A percentile compares a stretch with the other conserved stretches of the same genome.
Evolutionary conservation across 2,797 vertebrate species (phyloP).

Genomic region (Characodon lateralis): DNA sequence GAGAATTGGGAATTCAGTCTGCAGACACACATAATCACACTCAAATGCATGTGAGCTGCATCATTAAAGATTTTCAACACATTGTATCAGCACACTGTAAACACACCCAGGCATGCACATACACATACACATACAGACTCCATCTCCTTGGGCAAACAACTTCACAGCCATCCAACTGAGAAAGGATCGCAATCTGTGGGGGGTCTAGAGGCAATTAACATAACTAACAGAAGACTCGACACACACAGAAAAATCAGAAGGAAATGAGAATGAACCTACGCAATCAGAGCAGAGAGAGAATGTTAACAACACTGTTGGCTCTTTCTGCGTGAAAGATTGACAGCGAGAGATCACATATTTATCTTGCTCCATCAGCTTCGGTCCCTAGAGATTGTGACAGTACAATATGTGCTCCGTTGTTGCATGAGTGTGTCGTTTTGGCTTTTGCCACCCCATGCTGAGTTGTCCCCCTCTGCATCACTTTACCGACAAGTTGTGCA

Average conservation of each 20-base stretch:
- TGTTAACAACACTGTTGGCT: constrained; percentile 37
- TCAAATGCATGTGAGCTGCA: constrained; percentile 47
- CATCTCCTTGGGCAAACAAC: constrained; percentile 76
- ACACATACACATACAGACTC: constrained; percentile 49
- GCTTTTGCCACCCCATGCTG: constrained; percentile 36
- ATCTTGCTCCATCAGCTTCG: constrained; percentile 44
- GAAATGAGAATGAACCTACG: constrained; percentile 52
- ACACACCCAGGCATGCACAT: constrained; percentile 45
- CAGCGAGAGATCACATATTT: constrained; percentile 55
- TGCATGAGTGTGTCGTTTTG: constrained; percentile 31
- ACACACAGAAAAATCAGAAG: constrained; percentile 50
- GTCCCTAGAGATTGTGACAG: constrained; percentile 44
- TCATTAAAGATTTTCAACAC: constrained; percentile 58
- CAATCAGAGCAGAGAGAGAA: constrained; percentile 44
- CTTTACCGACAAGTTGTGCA: constrained; percentile 36
- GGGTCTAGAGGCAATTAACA: constrained; percentile 79
- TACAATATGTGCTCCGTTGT: constrained; percentile 28
- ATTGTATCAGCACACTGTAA: constrained; percentile 53
- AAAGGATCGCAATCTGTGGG: constrained; percentile 66
- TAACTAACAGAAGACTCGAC: constrained; percentile 75
- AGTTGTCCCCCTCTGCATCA: constrained; percentile 42
- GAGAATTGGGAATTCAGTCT: constrained; percentile 58
- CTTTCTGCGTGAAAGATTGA: constrained; percentile 53
- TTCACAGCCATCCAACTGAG: constrained; percentile 74
- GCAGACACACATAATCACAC: constrained; percentile 56